phyloP scores from a whole-genome alignment of 2,113 vertebrate genomes.

The Anseranas semipalmata region DNA sequence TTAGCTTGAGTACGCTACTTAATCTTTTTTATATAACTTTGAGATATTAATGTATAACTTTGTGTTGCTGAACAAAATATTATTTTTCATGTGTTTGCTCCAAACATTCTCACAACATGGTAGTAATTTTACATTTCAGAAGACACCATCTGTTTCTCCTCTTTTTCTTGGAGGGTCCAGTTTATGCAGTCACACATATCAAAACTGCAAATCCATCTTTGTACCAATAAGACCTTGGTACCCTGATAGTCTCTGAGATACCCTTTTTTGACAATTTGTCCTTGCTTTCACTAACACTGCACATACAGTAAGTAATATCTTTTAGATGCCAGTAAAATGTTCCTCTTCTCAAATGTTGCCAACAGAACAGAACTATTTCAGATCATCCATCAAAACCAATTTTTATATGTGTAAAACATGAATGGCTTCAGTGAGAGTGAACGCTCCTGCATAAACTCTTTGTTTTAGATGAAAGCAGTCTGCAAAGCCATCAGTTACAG shows the following conservation, averaged over 20 bases:
- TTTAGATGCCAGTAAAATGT: not conserved
- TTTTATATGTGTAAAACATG: not conserved
- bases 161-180: conserved; percentile 19
- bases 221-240: not conserved
- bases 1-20: not conserved
- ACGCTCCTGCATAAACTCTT: not conserved
- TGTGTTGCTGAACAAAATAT: not conserved
- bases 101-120: not conserved
- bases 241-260: not conserved
- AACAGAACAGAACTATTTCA: not conserved
- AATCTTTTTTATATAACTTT: not conserved
- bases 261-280: not conserved
- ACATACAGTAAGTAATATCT: not conserved
- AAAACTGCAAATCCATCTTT: conserved; percentile 34
- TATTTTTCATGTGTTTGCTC: not conserved
- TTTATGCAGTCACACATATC: conserved; percentile 7
- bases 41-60: not conserved
- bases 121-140: conserved; percentile 30
- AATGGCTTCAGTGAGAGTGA: not conserved
- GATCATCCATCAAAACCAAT: not conserved
- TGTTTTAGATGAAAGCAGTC: not conserved
- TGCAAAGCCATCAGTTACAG: not conserved
- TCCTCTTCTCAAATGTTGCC: not conserved
- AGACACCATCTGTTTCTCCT: conserved; percentile 40
- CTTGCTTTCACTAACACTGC: conserved; percentile 12